Conservation (phyloP, 2,113 vertebrate species). For the Trochalopteron elliotii region DNA sequence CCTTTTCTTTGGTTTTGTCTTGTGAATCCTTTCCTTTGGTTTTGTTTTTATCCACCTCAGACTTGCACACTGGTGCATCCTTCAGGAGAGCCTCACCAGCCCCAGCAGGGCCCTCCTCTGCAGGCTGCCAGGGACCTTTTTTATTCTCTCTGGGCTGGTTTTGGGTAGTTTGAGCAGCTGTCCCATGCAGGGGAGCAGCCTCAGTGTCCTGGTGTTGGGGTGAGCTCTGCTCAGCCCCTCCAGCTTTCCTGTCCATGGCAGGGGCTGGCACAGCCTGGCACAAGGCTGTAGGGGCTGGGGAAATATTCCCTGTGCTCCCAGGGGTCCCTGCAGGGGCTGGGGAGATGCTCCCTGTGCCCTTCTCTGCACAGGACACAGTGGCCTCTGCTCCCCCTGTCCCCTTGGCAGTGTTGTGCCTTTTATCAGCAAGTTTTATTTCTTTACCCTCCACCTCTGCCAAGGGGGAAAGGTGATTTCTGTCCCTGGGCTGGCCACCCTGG, state of each 20-base stretch:
- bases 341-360: background rate
- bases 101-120: background rate
- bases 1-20: background rate
- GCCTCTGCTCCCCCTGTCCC: background rate
- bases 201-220: background rate
- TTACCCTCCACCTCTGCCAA: background rate
- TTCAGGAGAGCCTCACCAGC: background rate
- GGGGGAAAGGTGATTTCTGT: background rate
- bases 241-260: background rate
- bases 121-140: background rate
- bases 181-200: background rate
- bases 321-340: background rate
- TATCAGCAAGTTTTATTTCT: background rate
- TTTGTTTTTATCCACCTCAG: background rate
- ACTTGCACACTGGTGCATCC: fast-evolving
- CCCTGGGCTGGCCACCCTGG: background rate
- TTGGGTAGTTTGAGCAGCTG: background rate
- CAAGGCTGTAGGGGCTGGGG: background rate
- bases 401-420: background rate
- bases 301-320: background rate
- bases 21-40: background rate
- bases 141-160: fast-evolving
- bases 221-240: background rate
- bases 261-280: background rate
- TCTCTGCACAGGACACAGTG: background rate